Evolutionary conservation across 2,113 vertebrate species (phyloP), one percentile per base, ranked within the genome.

Genomic region (Trematocara variabile): DNA sequence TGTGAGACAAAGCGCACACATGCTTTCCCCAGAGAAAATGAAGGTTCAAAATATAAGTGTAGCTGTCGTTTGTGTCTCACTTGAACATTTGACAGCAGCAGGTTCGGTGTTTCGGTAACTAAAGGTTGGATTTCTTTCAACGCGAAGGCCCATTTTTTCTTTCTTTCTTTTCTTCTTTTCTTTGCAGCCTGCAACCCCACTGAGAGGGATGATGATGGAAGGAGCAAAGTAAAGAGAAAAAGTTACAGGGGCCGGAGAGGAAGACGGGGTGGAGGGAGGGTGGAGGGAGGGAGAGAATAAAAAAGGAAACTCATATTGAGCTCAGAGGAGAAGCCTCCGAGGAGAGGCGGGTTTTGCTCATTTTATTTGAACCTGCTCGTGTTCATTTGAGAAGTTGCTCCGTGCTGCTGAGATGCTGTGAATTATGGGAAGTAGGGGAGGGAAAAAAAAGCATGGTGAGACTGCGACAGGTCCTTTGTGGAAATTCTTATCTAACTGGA

Each of bases 381-480:
- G 86, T 81, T 87, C 82, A 80, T 91, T 52, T 81, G 73, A 87
- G 77, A 70, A 70, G 87, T 77, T 78, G 82, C 75, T 53, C 60
- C 81, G 68, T 78, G 83, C 82, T 56, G 75, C 82, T 5, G 55
- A 88, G 75, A 86, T 77, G 79, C 81, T 88, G 37, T 48, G 63
- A 88, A 86, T 65, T 84, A 77, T 22, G 48, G 41, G 77, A 58
- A 55, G 75, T 5, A 30, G 30, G 11, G 39, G 34, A 5, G 41
- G 46, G 0, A 0, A 1, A 33, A 77, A 83, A 84, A 52, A 60
- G 13, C 18, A 56, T 2, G n/a, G 75, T 63, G 75, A 82, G 77
- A 86, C 58, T 82, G 85, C 73, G 78, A 91, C 87, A 88, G 89
- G 82, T 85, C 87, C 85, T 92, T 92, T 91, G 88, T 83, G 86